These are phyloP conservation scores for Belgica antarctica DNA, from an alignment of 2,888 invertebrate genomes.

Conservation along the genomic window DNA sequence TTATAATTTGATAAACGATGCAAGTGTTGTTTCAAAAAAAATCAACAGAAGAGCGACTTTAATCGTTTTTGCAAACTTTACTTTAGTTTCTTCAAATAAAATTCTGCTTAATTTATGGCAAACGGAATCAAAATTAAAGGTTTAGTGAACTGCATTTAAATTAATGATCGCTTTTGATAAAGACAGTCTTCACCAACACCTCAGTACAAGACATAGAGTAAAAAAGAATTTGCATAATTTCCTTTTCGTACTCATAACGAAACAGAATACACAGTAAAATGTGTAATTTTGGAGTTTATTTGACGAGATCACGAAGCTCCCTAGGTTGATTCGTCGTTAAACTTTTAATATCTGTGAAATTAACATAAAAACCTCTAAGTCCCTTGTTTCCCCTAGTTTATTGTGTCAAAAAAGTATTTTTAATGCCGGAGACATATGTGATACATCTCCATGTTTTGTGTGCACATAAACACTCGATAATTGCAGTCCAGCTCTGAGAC, in stretches of 20 bases:
- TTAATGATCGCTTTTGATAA: conserved; percentile 5
- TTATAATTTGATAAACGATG: no score
- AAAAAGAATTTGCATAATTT: conserved; percentile 34
- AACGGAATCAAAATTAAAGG: no score
- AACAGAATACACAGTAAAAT: not conserved
- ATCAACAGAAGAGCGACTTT: no score
- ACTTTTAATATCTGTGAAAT: conserved; percentile 31
- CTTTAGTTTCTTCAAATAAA: no score
- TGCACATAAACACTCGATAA: conserved; percentile 7
- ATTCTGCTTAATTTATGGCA: no score
- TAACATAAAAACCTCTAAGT: not conserved
- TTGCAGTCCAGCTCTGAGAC: conserved; percentile 12
- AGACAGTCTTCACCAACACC: conserved; percentile 7
- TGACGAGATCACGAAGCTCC: no score
- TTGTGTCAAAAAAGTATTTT: not conserved
- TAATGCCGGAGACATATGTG: not conserved
- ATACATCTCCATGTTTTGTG: not conserved
- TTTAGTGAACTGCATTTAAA: not conserved
- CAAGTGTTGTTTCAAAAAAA: no score
- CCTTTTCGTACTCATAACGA: not conserved
- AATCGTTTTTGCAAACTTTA: no score
- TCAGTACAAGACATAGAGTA: conserved; percentile 18
- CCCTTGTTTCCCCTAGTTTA: no score
- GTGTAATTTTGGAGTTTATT: not conserved
- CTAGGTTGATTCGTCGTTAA: no score